These are phyloP conservation scores for Cotesia glomerata DNA, from an alignment of 1,140 invertebrate species.

Conservation along the genomic window DNA sequence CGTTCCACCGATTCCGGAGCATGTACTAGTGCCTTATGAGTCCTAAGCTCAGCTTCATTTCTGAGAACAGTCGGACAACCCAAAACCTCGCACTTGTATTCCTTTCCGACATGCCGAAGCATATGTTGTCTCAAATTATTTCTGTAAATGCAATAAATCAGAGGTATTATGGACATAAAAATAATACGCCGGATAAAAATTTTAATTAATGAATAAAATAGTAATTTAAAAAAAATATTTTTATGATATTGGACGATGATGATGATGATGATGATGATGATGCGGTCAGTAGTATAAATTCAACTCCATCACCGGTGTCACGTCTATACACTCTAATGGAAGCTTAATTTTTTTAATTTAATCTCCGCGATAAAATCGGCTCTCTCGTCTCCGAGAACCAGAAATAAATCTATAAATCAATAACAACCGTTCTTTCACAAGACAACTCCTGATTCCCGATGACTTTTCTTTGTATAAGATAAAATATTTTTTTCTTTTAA, in stretches of 20 bases:
- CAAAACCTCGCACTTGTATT: constrained; percentile 67
- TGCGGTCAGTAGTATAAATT: constrained; percentile 53
- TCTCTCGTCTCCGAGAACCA: constrained; percentile 15
- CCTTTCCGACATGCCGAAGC: constrained; percentile 66
- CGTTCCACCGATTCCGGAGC: constrained; percentile 54
- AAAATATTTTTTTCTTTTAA: too few species aligned
- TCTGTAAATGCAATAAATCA: constrained; percentile 50
- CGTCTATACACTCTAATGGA: constrained; percentile 38
- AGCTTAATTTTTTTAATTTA: constrained; percentile 48
- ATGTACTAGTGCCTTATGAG: constrained; percentile 60
- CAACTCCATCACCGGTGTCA: constrained; percentile 47
- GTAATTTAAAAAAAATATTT: background rate
- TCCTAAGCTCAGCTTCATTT: constrained; percentile 64
- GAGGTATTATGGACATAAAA: background rate
- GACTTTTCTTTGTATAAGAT: constrained; percentile 12
- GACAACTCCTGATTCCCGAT: background rate
- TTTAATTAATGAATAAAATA: background rate
- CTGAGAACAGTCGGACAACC: constrained; percentile 67
- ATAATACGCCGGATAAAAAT: constrained; percentile 20
- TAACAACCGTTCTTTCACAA: background rate
- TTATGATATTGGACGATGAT: constrained; percentile 17
- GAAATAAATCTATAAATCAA: constrained; percentile 27
- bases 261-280: constrained; percentile 50
- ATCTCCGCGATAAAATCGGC: constrained; percentile 34
- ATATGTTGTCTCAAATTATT: constrained; percentile 69